Percentiles rank a stretch among this genome's conserved stretches.
Conservation (phyloP, 2,797 vertebrate genomes). For the Syngnathus rostellatus region DNA sequence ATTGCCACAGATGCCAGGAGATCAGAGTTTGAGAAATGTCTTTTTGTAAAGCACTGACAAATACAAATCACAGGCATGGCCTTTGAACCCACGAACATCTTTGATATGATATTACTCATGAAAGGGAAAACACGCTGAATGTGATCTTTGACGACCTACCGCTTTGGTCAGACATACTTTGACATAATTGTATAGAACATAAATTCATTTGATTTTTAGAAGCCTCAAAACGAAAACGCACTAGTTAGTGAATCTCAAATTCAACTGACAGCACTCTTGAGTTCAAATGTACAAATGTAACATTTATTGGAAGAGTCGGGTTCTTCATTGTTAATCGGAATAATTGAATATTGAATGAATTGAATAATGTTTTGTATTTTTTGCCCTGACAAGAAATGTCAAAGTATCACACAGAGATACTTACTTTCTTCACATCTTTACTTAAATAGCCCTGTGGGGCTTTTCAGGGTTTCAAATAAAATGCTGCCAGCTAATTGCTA, state of each 20-base stretch:
- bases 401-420: slow-evolving; percentile 22
- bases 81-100: neutral
- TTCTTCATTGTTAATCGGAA: neutral
- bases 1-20: slow-evolving; percentile 40
- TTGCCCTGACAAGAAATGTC: neutral
- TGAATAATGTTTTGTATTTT: neutral
- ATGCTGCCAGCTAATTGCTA: slow-evolving; percentile 36
- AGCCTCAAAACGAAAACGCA: neutral
- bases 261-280: neutral
- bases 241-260: neutral
- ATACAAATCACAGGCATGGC: slow-evolving; percentile 2
- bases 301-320: neutral
- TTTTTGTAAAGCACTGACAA: neutral
- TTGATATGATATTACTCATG: neutral
- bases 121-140: neutral
- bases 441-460: slow-evolving; percentile 11
- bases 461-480: slow-evolving; percentile 14
- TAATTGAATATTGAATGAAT: neutral
- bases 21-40: slow-evolving; percentile 1
- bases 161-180: neutral
- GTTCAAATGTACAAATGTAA: neutral
- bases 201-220: neutral
- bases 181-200: neutral
- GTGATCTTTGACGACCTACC: neutral
- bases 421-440: neutral